phyloP scores from a whole-genome alignment of 2,113 vertebrate species.

The Triplophysa siluroides region DNA sequence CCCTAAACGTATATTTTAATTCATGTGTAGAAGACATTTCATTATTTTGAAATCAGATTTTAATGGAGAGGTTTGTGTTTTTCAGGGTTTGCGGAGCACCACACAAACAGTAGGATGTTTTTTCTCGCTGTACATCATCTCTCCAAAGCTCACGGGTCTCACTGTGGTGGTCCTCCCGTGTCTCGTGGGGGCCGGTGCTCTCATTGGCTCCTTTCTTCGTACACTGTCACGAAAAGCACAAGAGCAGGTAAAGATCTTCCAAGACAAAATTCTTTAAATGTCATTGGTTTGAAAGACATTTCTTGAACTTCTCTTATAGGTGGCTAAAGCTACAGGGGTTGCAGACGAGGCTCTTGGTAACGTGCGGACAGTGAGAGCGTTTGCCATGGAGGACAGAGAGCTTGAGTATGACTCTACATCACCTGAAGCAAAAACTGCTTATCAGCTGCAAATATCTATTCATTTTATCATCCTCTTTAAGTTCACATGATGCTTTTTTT shows the following conservation, averaged over 20 bases:
- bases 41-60: background rate
- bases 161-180: constrained; percentile 81
- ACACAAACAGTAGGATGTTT: constrained; percentile 89
- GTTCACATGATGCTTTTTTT: no score
- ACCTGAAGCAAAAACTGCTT: background rate
- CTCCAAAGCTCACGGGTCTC: constrained; percentile 85
- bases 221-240: constrained; percentile 86
- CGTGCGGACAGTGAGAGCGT: constrained; percentile 88
- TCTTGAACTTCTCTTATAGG: constrained; percentile 64
- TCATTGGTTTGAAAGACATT: background rate
- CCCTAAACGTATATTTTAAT: no score
- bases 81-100: constrained; percentile 85
- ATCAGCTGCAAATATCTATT: no score
- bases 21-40: no score
- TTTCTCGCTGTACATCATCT: constrained; percentile 88
- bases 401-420: constrained; percentile 66
- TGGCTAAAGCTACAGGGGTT: constrained; percentile 87
- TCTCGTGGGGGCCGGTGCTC: constrained; percentile 82
- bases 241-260: constrained; percentile 80
- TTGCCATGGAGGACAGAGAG: constrained; percentile 90
- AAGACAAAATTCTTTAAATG: background rate
- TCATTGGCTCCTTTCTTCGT: constrained; percentile 86
- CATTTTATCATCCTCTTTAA: no score
- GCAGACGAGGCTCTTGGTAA: constrained; percentile 92
- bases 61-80: background rate